Base-by-base conservation (phyloP, 2,888 invertebrate species). In the Palloptera scutellata region DNA sequence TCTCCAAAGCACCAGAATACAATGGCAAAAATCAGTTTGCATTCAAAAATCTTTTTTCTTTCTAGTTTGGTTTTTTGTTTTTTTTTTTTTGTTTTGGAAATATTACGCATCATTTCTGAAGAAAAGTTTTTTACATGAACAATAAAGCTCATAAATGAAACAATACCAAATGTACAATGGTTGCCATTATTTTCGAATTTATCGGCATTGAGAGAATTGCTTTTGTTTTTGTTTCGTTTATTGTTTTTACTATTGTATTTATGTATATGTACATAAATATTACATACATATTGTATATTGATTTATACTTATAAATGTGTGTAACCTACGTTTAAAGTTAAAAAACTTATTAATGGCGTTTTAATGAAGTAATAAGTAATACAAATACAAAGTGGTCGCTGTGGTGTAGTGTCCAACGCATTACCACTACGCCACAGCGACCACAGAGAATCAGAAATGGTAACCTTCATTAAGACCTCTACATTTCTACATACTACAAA, bases 301-400 rank as follows among this genome's bases (percentile, higher is more conserved):
- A 45, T 30, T 64, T 64, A 64, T 55, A 57, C 64, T 45, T 55
- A 64, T 57, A 54, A 64, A 55, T 48, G 30, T 45, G 30, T 41
- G 48, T 61, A 52, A 61, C n/a, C n/a, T n/a, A n/a, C n/a, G 48
- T 61, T 48, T 20, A 57, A 30, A 64, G 55, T 52, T 19, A 30
- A 64, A 55, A 57, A 45, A 64, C 40, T 30, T 45, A 48, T 64
- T 64, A 57, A 64, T 64, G 55, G 64, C 55, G 48, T 57, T 64
- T 64, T 64, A 64, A 64, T 64, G 64, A 64, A 64, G 64, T 48
- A 64, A 63, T 63, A 63, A 63, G 20, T 43, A 43, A 57, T 43
- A 41, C 45, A 45, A 52, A 61, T 41, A 61, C 13, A 60, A 30
- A 10, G n/a, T n/a, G n/a, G n/a, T n/a, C n/a, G n/a, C n/a, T n/a